These are phyloP conservation scores for Heterodera schachtii DNA, from an alignment of 1,140 invertebrate species.

Conservation along the genomic window DNA sequence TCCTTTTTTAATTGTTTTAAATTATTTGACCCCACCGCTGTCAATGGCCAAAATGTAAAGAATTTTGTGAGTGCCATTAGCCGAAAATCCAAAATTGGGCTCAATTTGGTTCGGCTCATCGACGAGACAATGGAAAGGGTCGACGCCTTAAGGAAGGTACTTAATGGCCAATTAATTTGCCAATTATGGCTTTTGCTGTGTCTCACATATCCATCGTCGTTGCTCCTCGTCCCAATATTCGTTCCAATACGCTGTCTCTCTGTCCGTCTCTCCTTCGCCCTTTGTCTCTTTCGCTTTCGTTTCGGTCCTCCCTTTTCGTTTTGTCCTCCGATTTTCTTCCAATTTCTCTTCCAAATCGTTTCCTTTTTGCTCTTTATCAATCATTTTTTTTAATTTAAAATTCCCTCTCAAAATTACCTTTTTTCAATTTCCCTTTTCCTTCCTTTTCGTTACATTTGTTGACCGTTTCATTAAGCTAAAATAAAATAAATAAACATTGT, in stretches of 20 bases:
- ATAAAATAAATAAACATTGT: not conserved
- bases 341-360: not conserved
- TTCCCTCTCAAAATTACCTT: too few relatives aligned
- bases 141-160: conserved; percentile 38
- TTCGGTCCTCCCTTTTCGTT: not conserved
- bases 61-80: not conserved
- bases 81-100: not conserved
- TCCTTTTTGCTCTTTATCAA: not conserved
- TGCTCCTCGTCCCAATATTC: conserved; percentile 42
- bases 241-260: conserved; percentile 38
- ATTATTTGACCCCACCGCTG: conserved; percentile 46
- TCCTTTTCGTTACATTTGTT: conserved; percentile 1
- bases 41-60: conserved; percentile 55
- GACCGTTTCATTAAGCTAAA: not conserved
- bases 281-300: not conserved
- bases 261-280: not conserved
- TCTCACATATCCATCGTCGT: conserved; percentile 42
- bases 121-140: conserved; percentile 38
- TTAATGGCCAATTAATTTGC: not conserved
- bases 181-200: too few relatives aligned
- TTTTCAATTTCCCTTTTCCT: not conserved
- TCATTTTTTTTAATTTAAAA: too few relatives aligned
- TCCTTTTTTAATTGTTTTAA: too few relatives aligned
- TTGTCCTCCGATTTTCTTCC: conserved; percentile 8
- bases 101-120: conserved; percentile 46